Conservation (phyloP, 2,888 invertebrate genomes). For the Luffia ferchaultella region DNA sequence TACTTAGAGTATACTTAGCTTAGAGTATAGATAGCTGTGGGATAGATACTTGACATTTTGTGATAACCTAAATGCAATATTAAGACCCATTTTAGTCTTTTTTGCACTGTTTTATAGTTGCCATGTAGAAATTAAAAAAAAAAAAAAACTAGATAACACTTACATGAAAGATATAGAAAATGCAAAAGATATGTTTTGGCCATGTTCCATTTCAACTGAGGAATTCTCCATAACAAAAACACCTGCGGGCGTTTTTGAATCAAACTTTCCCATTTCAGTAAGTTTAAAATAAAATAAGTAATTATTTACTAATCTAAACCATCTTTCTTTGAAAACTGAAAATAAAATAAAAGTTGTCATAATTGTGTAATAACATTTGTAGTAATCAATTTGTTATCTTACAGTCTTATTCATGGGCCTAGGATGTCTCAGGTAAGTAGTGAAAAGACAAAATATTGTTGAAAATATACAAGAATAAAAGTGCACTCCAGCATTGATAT, state of each 20-base stretch:
- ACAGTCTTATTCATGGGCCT: not conserved
- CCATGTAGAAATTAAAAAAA: not conserved
- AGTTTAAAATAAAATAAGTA: slow-evolving; percentile 81
- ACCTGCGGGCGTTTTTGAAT: slow-evolving; percentile 72
- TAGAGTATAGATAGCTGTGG: too few relatives aligned
- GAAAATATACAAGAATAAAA: too few relatives aligned
- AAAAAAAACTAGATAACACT: slow-evolving; percentile 27
- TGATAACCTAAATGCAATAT: too few relatives aligned
- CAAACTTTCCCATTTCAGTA: slow-evolving; percentile 71
- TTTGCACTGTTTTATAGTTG: too few relatives aligned
- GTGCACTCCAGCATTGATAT: too few relatives aligned
- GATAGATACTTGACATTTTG: too few relatives aligned
- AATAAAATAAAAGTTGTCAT: slow-evolving; percentile 19
- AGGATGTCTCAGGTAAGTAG: not conserved
- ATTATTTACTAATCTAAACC: slow-evolving; percentile 79
- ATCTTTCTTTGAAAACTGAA: slow-evolving; percentile 78
- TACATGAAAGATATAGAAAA: slow-evolving; percentile 76
- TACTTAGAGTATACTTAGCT: too few relatives aligned
- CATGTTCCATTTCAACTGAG: slow-evolving; percentile 72
- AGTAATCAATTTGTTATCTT: too few relatives aligned
- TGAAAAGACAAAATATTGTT: too few relatives aligned
- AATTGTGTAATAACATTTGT: too few relatives aligned
- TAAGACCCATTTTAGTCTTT: too few relatives aligned
- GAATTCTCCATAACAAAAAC: slow-evolving; percentile 79
- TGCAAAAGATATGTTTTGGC: slow-evolving; percentile 74